Evolutionary conservation across 35 echinoderm and acorn worm genomes (phyloP), one percentile per base, ranked within the genome.

Genomic region (Apostichopus japonicus): DNA sequence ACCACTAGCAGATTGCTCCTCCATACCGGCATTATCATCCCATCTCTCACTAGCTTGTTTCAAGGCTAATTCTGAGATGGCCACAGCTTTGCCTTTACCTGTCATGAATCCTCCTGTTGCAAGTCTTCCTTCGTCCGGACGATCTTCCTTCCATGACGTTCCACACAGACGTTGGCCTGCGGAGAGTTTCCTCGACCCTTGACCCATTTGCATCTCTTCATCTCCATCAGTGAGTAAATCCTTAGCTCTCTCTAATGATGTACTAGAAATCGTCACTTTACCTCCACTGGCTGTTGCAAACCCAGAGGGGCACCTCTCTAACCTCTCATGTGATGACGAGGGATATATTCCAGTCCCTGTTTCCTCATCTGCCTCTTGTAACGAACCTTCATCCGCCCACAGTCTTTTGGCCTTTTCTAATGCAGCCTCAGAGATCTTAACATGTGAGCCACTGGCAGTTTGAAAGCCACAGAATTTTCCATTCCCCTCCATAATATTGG

Each of bases 201-300:
- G 6, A 84, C 22, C 14, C 1, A 17, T 14, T 0, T 25, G 54
- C 5, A 56, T 58, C n/a, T 87, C 83, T n/a, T 78, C 19, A 84
- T 77, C 23, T 17, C 59, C 92, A 10, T 78, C 83, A 56, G 27
- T 56, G 59, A 93, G 75, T 19, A 93, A 79, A 13, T 89, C 51
- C 71, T 88, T 77, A 24, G 52, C 92, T 78, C 54, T 87, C 53
- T 63, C 70, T 10, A 93, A 55, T 15, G 94, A 70, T 92, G 63
- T 62, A 65, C 65, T 58, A 24, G 93, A 96, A 27, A 96, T 79
- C 61, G 84, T 52, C 15, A 94, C 91, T 72, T 70, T 94, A 23
- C 19, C 92, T n/a, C 93, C 93, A 63, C 73, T 75, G 4, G 92
- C 93, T 14, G 95, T 96, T 90, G 88, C 87, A 87, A 96, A 91